Base-by-base conservation (phyloP, 2,888 invertebrate genomes). In the Eupithecia centaureata region DNA sequence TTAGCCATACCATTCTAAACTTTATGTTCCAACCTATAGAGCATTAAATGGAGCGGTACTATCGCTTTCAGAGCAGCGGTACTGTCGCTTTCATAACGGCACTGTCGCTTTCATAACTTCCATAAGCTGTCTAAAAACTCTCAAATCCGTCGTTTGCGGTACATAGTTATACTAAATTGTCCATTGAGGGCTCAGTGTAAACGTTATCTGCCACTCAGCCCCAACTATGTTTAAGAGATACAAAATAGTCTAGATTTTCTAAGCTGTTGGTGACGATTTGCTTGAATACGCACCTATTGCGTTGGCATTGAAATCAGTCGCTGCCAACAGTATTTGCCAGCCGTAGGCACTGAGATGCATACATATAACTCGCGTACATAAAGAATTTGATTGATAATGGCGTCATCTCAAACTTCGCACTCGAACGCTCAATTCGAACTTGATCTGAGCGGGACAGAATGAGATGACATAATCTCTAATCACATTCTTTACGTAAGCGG, bases 1-100 rank as follows among this genome's bases (percentile, higher is more conserved):
- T n/a, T n/a, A n/a, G 76, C 79, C 78, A 78, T 78, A 76, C 77
- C 74, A 76, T 71, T 75, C 63, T 76, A 65, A 71, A 73, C 73
- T 63, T 81, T 81, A 73, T 54, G 72, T 82, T 82, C 76, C 71
- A 71, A 62, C 63, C 66, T 71, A 72, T 73, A 65, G 57, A 65
- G 69, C 75, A 74, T 75, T 59, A 35, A 57, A 3, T 51, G 42
- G 61, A 32, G 52, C 68, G 59, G 47, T 61, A 35, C 42, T 35
- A 33, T 35, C 61, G 68, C 57, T 62, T 59, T 27, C 58, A 61
- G n/a, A n/a, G n/a, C n/a, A n/a, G n/a, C n/a, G n/a, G n/a, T n/a
- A n/a, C 42, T 35, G 42, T 35, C 61, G 68, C 57, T 62, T 59
- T 27, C 58, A 61, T 51, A 27, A 59, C n/a, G n/a, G n/a, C n/a